Percentiles rank a stretch among this genome's conserved stretches.
phyloP scores from a whole-genome alignment of 2,113 vertebrate genomes.

The Brachyistius frenatus region DNA sequence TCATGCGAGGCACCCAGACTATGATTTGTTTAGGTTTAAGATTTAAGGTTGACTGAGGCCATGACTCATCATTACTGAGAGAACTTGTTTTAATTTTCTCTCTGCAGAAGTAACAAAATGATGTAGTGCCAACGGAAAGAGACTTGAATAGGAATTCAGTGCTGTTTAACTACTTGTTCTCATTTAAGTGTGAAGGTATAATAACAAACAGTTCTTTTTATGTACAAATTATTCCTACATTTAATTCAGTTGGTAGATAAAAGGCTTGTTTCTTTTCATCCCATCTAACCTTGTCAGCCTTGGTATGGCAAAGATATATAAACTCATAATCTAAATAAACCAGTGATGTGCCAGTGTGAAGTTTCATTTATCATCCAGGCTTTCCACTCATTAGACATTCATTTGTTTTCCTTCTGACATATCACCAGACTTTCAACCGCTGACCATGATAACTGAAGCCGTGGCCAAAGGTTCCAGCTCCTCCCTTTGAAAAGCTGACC shows the following conservation, averaged over 20 bases:
- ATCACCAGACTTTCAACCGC: slow-evolving; percentile 75
- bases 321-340: slow-evolving; percentile 77
- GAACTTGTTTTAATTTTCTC: slow-evolving; percentile 77
- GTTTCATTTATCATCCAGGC: slow-evolving; percentile 72
- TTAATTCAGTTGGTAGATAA: slow-evolving; percentile 44
- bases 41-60: slow-evolving; percentile 81
- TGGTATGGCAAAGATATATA: slow-evolving; percentile 59
- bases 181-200: slow-evolving; percentile 26
- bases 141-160: slow-evolving; percentile 17
- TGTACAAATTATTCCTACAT: neutral
- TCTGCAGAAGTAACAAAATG: slow-evolving; percentile 50
- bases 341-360: slow-evolving; percentile 53
- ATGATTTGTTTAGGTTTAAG: slow-evolving; percentile 84
- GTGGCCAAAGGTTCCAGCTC: slow-evolving; percentile 81
- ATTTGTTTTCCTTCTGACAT: slow-evolving; percentile 74
- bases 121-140: slow-evolving; percentile 32
- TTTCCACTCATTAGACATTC: slow-evolving; percentile 76
- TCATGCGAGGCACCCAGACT: slow-evolving; percentile 77
- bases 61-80: slow-evolving; percentile 83
- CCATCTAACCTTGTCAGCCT: slow-evolving; percentile 32
- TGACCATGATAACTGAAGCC: slow-evolving; percentile 82
- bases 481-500: slow-evolving; percentile 82
- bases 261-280: slow-evolving; percentile 47
- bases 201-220: slow-evolving; percentile 6
- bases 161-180: slow-evolving; percentile 16